These are phyloP conservation scores for Nemurella pictetii DNA, from an alignment of 2,888 invertebrate species.

Conservation along the genomic window DNA sequence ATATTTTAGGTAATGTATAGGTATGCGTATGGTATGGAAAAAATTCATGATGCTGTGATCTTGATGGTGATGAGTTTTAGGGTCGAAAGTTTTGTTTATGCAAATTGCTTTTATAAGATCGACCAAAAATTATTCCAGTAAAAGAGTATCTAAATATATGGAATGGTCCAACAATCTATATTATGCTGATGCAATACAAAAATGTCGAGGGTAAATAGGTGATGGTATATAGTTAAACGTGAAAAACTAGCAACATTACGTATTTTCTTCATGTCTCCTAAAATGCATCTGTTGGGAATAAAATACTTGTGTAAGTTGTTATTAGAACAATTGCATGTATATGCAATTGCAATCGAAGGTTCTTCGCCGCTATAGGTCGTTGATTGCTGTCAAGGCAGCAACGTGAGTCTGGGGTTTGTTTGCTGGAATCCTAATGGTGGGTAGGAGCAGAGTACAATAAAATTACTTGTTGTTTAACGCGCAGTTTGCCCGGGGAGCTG, in stretches of 20 bases:
- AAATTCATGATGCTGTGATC: not conserved
- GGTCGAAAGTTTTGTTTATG: not conserved
- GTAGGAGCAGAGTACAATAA: not conserved
- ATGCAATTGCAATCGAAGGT: not conserved
- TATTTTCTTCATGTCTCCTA: slow-evolving; percentile 10
- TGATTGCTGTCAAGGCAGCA: not conserved
- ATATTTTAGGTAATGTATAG: not conserved
- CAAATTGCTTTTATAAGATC: not conserved
- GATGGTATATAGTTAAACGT: not conserved
- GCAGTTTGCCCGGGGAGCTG: no score
- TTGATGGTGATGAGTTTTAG: not conserved
- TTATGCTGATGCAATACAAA: not conserved
- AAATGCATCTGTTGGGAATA: not conserved
- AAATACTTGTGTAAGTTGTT: not conserved
- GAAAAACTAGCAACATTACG: not conserved
- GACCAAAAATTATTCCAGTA: not conserved
- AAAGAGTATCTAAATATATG: not conserved
- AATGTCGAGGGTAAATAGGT: not conserved
- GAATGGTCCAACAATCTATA: no score
- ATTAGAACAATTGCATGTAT: not conserved
- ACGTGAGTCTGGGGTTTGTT: not conserved
- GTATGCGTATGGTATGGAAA: not conserved
- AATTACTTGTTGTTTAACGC: not conserved
- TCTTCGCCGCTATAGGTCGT: not conserved
- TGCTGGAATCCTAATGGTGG: not conserved